Evolutionary conservation across 2,797 vertebrate genomes (phyloP).

Genomic region (Sciurus vulgaris): DNA sequence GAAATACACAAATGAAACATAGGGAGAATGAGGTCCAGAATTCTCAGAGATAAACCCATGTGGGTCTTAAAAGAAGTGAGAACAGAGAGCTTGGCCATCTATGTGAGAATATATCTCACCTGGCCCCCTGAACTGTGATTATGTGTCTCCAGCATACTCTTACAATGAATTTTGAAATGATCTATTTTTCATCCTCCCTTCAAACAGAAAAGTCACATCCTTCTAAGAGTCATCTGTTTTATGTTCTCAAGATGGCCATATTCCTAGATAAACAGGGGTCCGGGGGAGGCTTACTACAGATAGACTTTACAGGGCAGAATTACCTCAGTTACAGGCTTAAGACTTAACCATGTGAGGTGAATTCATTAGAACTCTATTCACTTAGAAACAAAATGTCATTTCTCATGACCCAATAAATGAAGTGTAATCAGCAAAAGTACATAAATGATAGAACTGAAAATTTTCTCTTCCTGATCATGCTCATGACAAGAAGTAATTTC

Average conservation of each 20-base stretch:
- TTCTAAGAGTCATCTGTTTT: conserved; percentile 37
- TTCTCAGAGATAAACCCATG: background rate
- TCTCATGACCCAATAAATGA: conserved; percentile 88
- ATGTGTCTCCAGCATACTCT: background rate
- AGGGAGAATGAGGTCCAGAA: background rate
- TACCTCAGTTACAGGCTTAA: conserved; percentile 52
- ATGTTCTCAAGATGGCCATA: conserved; percentile 7
- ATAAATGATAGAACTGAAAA: conserved; percentile 85
- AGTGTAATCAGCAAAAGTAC: conserved; percentile 87
- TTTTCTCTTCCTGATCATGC: conserved; percentile 80
- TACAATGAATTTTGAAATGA: background rate
- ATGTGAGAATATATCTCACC: background rate
- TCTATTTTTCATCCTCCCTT: conserved; percentile 34
- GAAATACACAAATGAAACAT: background rate
- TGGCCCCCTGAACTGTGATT: background rate
- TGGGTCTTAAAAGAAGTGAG: background rate
- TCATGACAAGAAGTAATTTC: conserved; percentile 77
- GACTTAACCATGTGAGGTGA: conserved; percentile 82
- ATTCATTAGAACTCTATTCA: conserved; percentile 87
- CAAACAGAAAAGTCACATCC: conserved; percentile 19
- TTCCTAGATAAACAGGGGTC: conserved; percentile 29
- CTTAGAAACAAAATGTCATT: conserved; percentile 87
- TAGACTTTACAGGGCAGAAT: conserved; percentile 83
- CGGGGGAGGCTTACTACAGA: background rate
- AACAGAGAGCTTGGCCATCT: background rate